Conservation (phyloP, 64 coral and sea anemone species). For the Pachyseris speciosa region DNA sequence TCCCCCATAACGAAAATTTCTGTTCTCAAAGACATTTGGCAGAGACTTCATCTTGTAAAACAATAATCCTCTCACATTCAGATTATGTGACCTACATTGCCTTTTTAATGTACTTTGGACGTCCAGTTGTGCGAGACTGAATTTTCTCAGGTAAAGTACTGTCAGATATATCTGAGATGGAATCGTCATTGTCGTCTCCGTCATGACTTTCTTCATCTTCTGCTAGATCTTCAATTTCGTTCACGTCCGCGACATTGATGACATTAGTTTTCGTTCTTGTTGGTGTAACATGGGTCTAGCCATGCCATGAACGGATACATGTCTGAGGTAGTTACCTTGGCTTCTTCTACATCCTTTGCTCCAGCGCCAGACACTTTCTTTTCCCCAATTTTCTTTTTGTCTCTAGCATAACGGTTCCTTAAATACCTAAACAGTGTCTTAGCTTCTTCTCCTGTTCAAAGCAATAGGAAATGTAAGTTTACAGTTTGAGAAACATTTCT, state of each 20-base stretch:
- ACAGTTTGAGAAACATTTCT: not conserved
- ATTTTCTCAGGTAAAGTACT: not conserved
- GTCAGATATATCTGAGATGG: not conserved
- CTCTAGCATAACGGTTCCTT: not conserved
- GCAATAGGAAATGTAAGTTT: not conserved
- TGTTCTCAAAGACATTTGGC: too few relatives aligned
- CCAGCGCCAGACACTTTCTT: not conserved
- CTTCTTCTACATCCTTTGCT: not conserved
- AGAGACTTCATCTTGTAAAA: not conserved
- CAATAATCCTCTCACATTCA: not conserved
- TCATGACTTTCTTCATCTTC: not conserved
- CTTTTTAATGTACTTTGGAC: not conserved
- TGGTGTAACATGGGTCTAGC: slow-evolving; percentile 9
- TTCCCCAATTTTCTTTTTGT: not conserved
- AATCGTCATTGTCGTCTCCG: not conserved
- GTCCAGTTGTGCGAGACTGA: slow-evolving; percentile 24
- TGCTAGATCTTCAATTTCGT: not conserved
- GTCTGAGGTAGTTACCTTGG: too few relatives aligned
- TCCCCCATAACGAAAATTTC: too few relatives aligned
- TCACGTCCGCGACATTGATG: not conserved
- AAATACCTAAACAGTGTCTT: not conserved
- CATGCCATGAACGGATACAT: too few relatives aligned
- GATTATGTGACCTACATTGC: not conserved
- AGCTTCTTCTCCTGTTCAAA: not conserved
- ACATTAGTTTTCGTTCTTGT: not conserved